Base-by-base conservation (phyloP, 30 jellyfish, hydroid and myxozoan species). In the Aurelia sp. region DNA sequence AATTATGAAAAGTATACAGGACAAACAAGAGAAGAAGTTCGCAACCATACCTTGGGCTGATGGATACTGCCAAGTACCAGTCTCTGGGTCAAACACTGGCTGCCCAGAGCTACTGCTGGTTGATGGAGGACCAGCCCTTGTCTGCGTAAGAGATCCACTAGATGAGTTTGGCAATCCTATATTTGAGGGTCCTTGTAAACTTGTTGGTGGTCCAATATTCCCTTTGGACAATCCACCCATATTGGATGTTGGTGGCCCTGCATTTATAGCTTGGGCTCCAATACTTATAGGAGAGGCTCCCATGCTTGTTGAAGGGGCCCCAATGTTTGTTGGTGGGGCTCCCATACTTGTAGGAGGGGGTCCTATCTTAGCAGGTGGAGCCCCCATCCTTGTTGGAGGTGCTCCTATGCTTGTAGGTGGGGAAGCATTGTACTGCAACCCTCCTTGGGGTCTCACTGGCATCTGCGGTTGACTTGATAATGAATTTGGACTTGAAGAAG, bases 81-180 rank as follows among this genome's bases (percentile, higher is more conserved):
- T 51, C 74, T 84, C 93, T 58, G 65, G 79, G 58, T 84, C 90
- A 81, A 44, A 67, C 21, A 31, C 55, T 10, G 48, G 47, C 52
- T 55, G 66, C 21, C 52, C 74, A 17, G 75, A 51, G 22, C 33
- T 41, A 22, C 71, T 68, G 19, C 76, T n/a, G 11, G 73, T 27
- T 11, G 91, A 0, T 16, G 77, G 53, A 9, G 53, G 53, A 10
- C 19, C 53, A 33, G 21, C 9, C 21, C 23, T 11, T 6, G 77
- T 18, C 20, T 66, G 48, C 6, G 77, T 16, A 44, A 44, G 55
- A 44, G 55, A 44, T 44, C 55, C 55, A 7, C 55, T 9, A 8
- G 15, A 44, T 44, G 15, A 6, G 8, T 3, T 44, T 44, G 55
- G 55, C 8, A 44, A 44, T 44, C 55, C 55, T 5, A 44, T 3